Evolutionary conservation across 2,888 invertebrate genomes (phyloP).

Genomic region (Cephus pulcher): DNA sequence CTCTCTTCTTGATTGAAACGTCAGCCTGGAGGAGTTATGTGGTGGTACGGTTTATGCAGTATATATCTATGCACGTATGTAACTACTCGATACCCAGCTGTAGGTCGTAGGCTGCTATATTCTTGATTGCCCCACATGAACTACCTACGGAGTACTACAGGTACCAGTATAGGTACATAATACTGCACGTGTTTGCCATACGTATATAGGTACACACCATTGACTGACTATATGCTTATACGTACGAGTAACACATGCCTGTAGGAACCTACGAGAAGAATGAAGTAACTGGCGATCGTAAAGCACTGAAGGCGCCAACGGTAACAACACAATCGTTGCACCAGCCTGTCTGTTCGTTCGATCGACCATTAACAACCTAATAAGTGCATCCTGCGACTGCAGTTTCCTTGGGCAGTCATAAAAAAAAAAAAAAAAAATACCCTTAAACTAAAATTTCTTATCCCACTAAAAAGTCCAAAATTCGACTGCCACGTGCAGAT

Average conservation of each 20-base stretch:
- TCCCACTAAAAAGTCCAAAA: neutral
- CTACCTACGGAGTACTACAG: neutral
- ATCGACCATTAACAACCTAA: conserved; percentile 42
- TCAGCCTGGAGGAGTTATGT: conserved; percentile 55
- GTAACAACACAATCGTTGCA: conserved; percentile 45
- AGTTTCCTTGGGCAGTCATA: neutral
- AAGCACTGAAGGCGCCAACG: conserved; percentile 55
- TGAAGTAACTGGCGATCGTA: conserved; percentile 56
- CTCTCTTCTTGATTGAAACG: conserved; percentile 55
- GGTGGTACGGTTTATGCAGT: conserved; percentile 23
- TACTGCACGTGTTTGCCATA: conserved; percentile 3
- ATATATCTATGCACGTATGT: conserved; percentile 15
- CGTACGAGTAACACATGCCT: conserved; percentile 15
- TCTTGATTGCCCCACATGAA: conserved; percentile 25
- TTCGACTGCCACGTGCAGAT: neutral
- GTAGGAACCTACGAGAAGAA: conserved; percentile 16
- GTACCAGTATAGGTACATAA: neutral
- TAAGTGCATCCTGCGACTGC: conserved; percentile 17
- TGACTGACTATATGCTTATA: conserved; percentile 11
- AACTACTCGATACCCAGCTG: conserved; percentile 10
- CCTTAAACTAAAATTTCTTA: neutral
- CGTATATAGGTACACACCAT: conserved; percentile 1
- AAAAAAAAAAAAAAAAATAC: neutral
- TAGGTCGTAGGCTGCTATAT: conserved; percentile 14
- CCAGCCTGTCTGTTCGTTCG: conserved; percentile 27